Evolutionary conservation across 2,797 vertebrate genomes (phyloP).

Genomic region (Sebastes hopkinsi): DNA sequence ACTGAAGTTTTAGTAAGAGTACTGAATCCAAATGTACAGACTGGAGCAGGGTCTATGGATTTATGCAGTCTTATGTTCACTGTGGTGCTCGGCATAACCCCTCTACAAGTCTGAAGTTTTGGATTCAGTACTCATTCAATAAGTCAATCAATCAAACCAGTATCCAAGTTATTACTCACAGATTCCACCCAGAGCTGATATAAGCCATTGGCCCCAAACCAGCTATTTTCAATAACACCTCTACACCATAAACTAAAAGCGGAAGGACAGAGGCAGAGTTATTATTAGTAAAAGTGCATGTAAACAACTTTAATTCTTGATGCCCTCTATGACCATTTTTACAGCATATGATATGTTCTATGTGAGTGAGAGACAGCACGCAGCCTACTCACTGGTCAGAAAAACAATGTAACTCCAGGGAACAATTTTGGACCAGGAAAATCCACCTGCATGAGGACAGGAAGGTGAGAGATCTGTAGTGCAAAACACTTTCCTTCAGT

Average conservation of each 20-base stretch:
- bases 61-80: not conserved
- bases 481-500: not conserved
- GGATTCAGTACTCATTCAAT: not conserved
- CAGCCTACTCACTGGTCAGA: slow-evolving; percentile 89
- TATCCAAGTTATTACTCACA: slow-evolving; percentile 84
- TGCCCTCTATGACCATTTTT: not conserved
- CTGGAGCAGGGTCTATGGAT: not conserved
- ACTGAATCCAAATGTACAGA: slow-evolving; percentile 14
- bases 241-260: slow-evolving; percentile 91
- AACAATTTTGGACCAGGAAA: slow-evolving; percentile 89
- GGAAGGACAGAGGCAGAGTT: slow-evolving; percentile 31
- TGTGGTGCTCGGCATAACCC: not conserved
- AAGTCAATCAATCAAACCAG: not conserved
- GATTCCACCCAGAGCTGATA: slow-evolving; percentile 97
- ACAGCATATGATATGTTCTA: not conserved
- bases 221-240: slow-evolving; percentile 93
- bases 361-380: not conserved
- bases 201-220: slow-evolving; percentile 94
- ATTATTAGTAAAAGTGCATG: not conserved
- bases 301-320: not conserved
- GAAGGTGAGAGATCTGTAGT: not conserved
- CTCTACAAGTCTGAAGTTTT: not conserved
- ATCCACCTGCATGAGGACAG: slow-evolving; percentile 84
- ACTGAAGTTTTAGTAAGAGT: not conserved
- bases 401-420: slow-evolving; percentile 97